Conservation (phyloP, 2,797 vertebrate species). For the Cuniculus paca region DNA sequence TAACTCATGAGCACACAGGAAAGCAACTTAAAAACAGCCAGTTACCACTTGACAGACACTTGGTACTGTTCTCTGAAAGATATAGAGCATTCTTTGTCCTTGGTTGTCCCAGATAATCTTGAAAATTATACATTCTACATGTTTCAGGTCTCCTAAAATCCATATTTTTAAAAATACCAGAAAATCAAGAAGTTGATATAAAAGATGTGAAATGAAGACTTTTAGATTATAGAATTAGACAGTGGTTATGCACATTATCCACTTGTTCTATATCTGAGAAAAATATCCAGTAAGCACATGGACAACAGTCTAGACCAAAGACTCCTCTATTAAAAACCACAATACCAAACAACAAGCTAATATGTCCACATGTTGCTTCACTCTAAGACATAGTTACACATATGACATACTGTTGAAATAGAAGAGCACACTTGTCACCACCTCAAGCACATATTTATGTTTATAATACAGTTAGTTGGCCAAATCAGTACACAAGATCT, state of each 20-base stretch:
- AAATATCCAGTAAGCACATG: background rate
- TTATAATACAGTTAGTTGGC: background rate
- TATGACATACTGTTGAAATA: background rate
- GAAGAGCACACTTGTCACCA: background rate
- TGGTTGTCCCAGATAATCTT: background rate
- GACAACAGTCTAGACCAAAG: background rate
- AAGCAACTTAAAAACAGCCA: background rate
- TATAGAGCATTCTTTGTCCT: background rate
- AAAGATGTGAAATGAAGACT: background rate
- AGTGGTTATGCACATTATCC: background rate
- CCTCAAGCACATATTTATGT: background rate
- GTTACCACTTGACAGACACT: background rate
- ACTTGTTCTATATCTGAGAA: background rate
- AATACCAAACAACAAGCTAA: background rate
- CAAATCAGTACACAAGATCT: background rate
- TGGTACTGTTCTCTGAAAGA: background rate
- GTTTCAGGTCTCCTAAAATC: background rate
- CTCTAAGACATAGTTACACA: background rate
- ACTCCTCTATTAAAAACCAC: background rate
- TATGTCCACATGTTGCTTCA: background rate
- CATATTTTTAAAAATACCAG: background rate
- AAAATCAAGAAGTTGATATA: background rate
- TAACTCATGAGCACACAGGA: background rate
- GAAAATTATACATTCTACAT: background rate
- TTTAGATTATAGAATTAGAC: background rate